Percentiles rank a stretch among this genome's conserved stretches.
phyloP scores from a whole-genome alignment of 2,797 vertebrate genomes.

The Lagodon rhomboides region DNA sequence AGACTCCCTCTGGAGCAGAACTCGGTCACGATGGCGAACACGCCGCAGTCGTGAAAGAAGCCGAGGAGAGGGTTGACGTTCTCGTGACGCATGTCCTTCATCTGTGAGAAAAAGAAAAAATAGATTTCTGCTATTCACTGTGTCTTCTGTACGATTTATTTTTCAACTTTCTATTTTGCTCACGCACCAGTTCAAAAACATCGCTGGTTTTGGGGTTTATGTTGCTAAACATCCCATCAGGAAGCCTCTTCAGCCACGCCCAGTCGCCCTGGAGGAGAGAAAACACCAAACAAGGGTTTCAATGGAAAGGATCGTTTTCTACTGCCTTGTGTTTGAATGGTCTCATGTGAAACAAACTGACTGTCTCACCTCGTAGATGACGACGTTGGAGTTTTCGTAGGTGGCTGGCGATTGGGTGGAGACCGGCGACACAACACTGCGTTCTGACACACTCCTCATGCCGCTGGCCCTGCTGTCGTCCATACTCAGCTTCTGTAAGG shows the following conservation, averaged over 20 bases:
- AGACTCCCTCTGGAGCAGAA: constrained; percentile 93
- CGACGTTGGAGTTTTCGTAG: constrained; percentile 87
- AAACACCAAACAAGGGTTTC: not conserved
- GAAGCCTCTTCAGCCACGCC: constrained; percentile 89
- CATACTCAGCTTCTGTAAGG: constrained; percentile 82
- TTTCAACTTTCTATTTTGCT: not conserved
- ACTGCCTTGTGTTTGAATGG: too few relatives aligned
- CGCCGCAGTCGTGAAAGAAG: constrained; percentile 91
- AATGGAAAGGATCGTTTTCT: not conserved
- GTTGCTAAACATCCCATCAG: constrained; percentile 78
- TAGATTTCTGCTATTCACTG: too few relatives aligned
- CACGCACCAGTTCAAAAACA: constrained; percentile 85
- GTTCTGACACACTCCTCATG: constrained; percentile 66
- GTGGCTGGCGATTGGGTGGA: constrained; percentile 83
- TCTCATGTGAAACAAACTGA: not conserved
- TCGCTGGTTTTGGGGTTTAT: constrained; percentile 85
- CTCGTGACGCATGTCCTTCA: constrained; percentile 93
- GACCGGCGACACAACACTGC: constrained; percentile 58
- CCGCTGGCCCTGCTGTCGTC: constrained; percentile 80
- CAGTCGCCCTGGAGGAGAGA: constrained; percentile 84
- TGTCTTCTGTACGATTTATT: too few relatives aligned
- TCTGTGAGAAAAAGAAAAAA: constrained; percentile 77
- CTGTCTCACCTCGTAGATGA: constrained; percentile 83
- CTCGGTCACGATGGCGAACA: constrained; percentile 92
- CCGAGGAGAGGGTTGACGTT: constrained; percentile 93